Conservation (phyloP, 2,797 vertebrate species). For the Gambelia wislizenii region DNA sequence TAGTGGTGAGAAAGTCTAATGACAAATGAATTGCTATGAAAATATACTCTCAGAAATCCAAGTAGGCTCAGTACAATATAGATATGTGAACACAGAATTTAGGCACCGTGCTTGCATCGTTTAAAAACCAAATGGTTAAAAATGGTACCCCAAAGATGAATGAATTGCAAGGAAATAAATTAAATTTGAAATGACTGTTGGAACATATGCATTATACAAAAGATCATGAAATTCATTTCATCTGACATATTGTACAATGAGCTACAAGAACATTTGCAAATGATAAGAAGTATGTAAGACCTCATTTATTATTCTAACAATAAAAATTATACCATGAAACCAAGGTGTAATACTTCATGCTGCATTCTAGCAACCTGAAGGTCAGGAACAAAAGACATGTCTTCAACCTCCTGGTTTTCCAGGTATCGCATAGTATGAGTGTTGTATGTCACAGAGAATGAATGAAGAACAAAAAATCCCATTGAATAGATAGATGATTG, state of each 20-base stretch:
- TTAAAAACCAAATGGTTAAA: slow-evolving; percentile 70
- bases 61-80: slow-evolving; percentile 31
- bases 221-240: slow-evolving; percentile 72
- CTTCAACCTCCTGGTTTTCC: slow-evolving; percentile 30
- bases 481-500: slow-evolving; percentile 12
- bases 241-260: slow-evolving; percentile 68
- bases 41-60: slow-evolving; percentile 24
- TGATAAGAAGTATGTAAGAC: slow-evolving; percentile 53
- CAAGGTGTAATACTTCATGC: slow-evolving; percentile 52
- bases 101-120: slow-evolving; percentile 60
- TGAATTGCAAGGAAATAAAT: slow-evolving; percentile 73
- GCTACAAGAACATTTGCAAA: slow-evolving; percentile 69
- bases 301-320: slow-evolving; percentile 71
- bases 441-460: neutral
- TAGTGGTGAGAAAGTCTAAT: slow-evolving; percentile 43
- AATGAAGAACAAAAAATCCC: neutral
- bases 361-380: slow-evolving; percentile 49
- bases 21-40: slow-evolving; percentile 48
- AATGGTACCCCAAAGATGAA: slow-evolving; percentile 69
- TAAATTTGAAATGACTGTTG: slow-evolving; percentile 72
- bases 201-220: slow-evolving; percentile 75
- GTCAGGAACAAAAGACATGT: slow-evolving; percentile 50
- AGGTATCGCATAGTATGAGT: slow-evolving; percentile 3
- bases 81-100: slow-evolving; percentile 50
- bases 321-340: slow-evolving; percentile 63